Evolutionary conservation across 1,140 invertebrate genomes (phyloP), one percentile per base, ranked within the genome.

Genomic region (Drosophila erecta): DNA sequence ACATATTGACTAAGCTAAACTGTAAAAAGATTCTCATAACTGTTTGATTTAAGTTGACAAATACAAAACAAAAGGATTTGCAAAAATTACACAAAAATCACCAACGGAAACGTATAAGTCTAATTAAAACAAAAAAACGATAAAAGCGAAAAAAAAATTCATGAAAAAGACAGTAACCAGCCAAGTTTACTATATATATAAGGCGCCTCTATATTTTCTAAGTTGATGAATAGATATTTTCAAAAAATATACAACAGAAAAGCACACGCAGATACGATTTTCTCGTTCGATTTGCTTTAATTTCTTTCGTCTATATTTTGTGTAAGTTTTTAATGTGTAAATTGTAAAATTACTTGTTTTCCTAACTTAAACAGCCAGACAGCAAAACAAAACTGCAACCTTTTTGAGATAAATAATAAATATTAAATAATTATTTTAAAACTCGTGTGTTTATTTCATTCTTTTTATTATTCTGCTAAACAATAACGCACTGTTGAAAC

Each of bases 21-120:
- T 87, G 84, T 87, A 87, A 87, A 87, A 87, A 87, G 84, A 87
- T 87, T 87, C 84, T 87, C 84, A 87, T 80, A 79, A 84, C 57
- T 87, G 84, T 87, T 87, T 74, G 76, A 73, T 58, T 79, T 83
- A 89, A 87, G 84, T 56, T 65, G 43, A 65, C 40, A 65, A 7
- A 30, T 30, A 61, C 17, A 41, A 38, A 38, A 43, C 44, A 54
- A 44, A 55, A 14, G 27, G 7, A 43, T 17, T 4, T 22, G 55
- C 54, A 35, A 37, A 27, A 69, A 43, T 43, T 51, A 41, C 41
- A 15, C 60, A 24, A 30, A 54, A 30, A 24, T 38, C 47, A 35
- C 20, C 50, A 46, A 51, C 59, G 41, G 46, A 35, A 59, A 50
- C 22, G 44, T 20, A 50, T 50, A 64, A 51, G 43, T 38, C 54